phyloP scores from a whole-genome alignment of 2,113 vertebrate genomes.

The Drymodes brunneopygia region DNA sequence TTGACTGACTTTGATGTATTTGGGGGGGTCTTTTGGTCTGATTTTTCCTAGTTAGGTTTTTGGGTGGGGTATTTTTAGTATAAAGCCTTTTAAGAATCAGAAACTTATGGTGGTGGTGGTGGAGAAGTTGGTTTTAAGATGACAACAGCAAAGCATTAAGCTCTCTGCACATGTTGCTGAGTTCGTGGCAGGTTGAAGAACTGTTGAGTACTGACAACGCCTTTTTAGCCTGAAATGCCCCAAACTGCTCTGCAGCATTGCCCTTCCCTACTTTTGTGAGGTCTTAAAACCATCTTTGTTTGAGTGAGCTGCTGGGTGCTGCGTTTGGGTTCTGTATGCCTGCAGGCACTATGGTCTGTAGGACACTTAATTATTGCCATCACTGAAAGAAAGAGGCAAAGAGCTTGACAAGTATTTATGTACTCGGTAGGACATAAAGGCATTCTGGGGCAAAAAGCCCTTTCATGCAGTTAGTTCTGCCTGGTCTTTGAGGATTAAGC shows the following conservation, averaged over 20 bases:
- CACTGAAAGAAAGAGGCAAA: background rate
- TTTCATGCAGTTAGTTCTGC: background rate
- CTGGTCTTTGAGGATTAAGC: background rate
- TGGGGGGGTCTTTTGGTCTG: background rate
- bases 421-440: background rate
- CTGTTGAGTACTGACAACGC: background rate
- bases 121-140: background rate
- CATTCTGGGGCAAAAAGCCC: background rate
- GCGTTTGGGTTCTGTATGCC: background rate
- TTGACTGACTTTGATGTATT: background rate
- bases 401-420: background rate
- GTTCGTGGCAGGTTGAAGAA: background rate
- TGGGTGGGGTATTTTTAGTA: background rate
- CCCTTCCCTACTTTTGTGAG: background rate
- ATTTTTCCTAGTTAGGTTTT: background rate
- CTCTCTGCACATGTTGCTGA: fast-evolving
- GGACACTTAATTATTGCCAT: background rate
- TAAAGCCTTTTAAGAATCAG: background rate
- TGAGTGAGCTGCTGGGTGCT: background rate
- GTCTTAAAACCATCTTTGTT: background rate
- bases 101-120: background rate
- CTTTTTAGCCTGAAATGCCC: background rate
- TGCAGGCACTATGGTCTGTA: fast-evolving
- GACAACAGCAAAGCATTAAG: background rate
- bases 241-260: background rate